Conservation (phyloP, 2,888 invertebrate genomes). For the Mantis religiosa region DNA sequence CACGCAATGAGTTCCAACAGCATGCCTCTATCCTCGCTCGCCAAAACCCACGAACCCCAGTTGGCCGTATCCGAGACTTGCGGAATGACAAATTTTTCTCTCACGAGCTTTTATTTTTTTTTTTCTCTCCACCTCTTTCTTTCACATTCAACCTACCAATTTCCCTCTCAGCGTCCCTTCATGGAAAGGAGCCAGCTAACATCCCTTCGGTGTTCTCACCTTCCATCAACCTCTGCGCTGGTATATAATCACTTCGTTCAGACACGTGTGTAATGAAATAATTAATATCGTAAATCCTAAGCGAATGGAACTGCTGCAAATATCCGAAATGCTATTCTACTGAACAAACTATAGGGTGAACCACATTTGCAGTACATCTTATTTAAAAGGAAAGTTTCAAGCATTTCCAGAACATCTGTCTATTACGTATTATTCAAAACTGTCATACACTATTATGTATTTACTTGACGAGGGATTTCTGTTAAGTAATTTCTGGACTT, state of each 20-base stretch:
- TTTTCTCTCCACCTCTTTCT: background rate
- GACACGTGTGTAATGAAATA: background rate
- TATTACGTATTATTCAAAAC: no score
- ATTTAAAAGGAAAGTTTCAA: no score
- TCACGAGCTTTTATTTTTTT: background rate
- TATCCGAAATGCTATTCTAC: background rate
- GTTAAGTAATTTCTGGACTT: no score
- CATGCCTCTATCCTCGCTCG: background rate
- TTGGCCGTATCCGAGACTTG: background rate
- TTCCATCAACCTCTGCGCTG: background rate
- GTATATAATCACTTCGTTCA: background rate
- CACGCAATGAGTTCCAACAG: background rate
- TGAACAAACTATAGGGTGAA: no score
- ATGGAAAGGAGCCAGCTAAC: background rate
- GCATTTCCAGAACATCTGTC: no score
- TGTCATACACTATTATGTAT: no score
- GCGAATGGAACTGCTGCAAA: background rate
- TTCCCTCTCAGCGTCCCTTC: background rate
- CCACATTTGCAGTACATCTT: no score
- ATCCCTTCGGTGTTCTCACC: background rate
- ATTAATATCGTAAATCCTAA: background rate
- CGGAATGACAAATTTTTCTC: constrained; percentile 9
- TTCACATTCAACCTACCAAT: background rate
- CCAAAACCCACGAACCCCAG: background rate
- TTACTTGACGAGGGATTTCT: no score